Base-by-base conservation (phyloP, 1,140 invertebrate genomes). In the Ips nitidus region DNA sequence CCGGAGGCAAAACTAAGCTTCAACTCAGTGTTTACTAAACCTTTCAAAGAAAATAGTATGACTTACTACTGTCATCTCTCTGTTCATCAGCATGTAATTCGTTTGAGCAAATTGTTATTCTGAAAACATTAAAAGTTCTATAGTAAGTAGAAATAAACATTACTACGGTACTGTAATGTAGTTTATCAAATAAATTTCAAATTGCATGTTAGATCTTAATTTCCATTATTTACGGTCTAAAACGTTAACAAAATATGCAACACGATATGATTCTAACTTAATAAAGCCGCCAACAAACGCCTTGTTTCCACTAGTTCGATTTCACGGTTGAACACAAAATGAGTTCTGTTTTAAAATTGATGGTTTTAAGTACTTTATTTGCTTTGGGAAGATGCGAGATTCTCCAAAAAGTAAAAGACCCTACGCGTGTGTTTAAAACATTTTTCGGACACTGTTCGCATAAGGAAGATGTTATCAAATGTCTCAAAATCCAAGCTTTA, bases 401-500 rank as follows among this genome's bases (percentile, higher is more conserved):
- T 5, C n/a, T 4, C 45, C 4, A 47, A n/a, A n/a, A 47, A 4
- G 45, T n/a, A 47, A 47, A 47, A n/a, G 45, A 56, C 43, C 52
- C 59, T 1, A 8, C 52, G 42, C 39, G 43, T 36, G 53, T 69
- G 40, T 42, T 69, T 7, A 4, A 56, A 63, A 64, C 55, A 22
- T 66, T 68, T 6, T 69, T 71, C 72, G 81, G 83, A 43, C 84
- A 86, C 66, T 91, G 89, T 76, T 83, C 84, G 61, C 79, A 82
- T 42, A 84, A 84, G 42, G 81, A 86, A 68, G 85, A 89, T 71
- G 81, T 88, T 43, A 76, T 88, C 59, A 87, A 86, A 79, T 91
- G 89, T 76, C 82, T 89, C 64, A 90, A 90, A 79, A 80, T 89
- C 4, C 86, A 88, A 75, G 87, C 86, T 0, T 78, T 88, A 0